Base-by-base conservation (phyloP, 2,888 invertebrate species). In the Molorchus minor region DNA sequence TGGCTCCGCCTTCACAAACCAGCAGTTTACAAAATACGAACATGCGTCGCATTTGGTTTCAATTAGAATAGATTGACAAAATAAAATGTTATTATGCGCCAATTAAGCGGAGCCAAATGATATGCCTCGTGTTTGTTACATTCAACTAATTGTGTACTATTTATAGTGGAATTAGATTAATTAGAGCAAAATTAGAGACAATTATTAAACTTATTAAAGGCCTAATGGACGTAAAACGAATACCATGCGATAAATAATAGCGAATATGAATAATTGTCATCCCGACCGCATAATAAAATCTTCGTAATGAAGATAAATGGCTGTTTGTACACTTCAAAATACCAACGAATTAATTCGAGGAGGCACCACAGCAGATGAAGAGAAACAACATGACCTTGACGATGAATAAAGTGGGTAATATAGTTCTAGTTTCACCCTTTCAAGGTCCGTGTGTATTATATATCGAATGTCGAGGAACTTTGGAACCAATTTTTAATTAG, bases 401-500 rank as follows among this genome's bases (percentile, higher is more conserved):
- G n/a, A n/a, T n/a, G n/a, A n/a, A n/a, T n/a, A n/a, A n/a, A n/a
- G n/a, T n/a, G n/a, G n/a, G n/a, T n/a, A n/a, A n/a, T n/a, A n/a
- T n/a, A n/a, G n/a, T n/a, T n/a, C n/a, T n/a, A n/a, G n/a, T n/a
- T n/a, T n/a, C n/a, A n/a, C n/a, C n/a, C n/a, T n/a, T n/a, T n/a
- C n/a, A n/a, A n/a, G n/a, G n/a, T n/a, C n/a, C n/a, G n/a, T n/a
- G n/a, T n/a, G n/a, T n/a, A n/a, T n/a, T n/a, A n/a, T n/a, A n/a
- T n/a, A n/a, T n/a, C n/a, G n/a, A n/a, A n/a, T n/a, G n/a, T n/a
- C n/a, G n/a, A n/a, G 5, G 4, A 25, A 25, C 29, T 25, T 8
- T 4, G 5, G 41, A 69, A 67, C 69, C 72, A 53, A 56, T 60
- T 66, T 64, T 64, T n/a, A 66, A 64, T 66, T 64, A 59, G 59